A percentile compares a stretch with the other conserved stretches of the same genome.
These are phyloP conservation scores for Drosophila sulfurigaster DNA, from an alignment of 1,140 invertebrate genomes.

Conservation along the genomic window DNA sequence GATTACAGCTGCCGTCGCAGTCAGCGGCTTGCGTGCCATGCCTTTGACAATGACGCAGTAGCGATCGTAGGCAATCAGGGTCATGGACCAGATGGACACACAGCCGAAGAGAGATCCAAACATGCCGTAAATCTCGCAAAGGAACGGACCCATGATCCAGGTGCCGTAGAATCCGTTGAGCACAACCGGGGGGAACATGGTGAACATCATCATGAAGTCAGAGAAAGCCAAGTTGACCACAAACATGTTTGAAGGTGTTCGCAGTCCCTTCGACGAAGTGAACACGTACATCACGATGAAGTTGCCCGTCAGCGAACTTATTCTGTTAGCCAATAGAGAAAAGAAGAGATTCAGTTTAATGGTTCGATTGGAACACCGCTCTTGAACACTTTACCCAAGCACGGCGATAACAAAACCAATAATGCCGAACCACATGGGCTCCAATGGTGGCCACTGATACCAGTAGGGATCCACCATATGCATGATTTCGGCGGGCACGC, in stretches of 20 bases:
- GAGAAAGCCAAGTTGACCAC: conserved; percentile 93
- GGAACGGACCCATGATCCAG: conserved; percentile 90
- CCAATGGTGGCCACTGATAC: conserved; percentile 91
- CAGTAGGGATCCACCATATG: conserved; percentile 90
- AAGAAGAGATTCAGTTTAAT: neutral
- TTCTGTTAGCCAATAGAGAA: conserved; percentile 10
- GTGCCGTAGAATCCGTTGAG: conserved; percentile 92
- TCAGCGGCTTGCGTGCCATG: conserved; percentile 90
- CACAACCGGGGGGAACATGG: conserved; percentile 91
- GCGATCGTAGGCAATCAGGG: conserved; percentile 92
- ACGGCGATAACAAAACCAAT: conserved; percentile 91
- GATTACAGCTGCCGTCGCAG: conserved; percentile 88
- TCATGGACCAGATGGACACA: conserved; percentile 93
- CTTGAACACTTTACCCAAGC: conserved; percentile 86
- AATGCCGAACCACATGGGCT: conserved; percentile 92
- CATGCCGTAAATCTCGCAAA: conserved; percentile 92
- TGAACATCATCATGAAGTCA: conserved; percentile 92
- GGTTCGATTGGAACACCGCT: neutral
- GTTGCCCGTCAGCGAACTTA: conserved; percentile 91
- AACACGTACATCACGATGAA: conserved; percentile 94
- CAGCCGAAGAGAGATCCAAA: conserved; percentile 92
- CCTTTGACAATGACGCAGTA: conserved; percentile 95
- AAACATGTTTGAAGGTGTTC: conserved; percentile 92
- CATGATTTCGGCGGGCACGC: conserved; percentile 90
- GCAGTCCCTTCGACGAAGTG: conserved; percentile 89